Conservation (phyloP, 2,888 invertebrate species). For the Rhorus exstirpatorius region DNA sequence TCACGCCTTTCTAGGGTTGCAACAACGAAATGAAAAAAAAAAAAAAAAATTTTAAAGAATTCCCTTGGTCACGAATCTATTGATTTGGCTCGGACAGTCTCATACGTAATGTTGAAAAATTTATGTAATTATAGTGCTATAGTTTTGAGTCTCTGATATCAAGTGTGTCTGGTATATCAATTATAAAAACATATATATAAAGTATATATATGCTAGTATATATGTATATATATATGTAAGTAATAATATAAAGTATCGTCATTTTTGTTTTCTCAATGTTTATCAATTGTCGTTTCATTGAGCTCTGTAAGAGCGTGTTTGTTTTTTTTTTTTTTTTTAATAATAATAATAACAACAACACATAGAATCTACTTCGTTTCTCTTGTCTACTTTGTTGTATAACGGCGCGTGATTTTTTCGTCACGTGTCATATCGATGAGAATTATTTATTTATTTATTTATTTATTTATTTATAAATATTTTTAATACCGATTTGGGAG, state of each 20-base stretch:
- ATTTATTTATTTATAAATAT: not conserved
- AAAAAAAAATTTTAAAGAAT: no score
- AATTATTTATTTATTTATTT: slow-evolving; percentile 5
- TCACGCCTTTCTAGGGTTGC: no score
- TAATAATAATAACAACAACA: slow-evolving; percentile 48
- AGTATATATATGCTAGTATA: not conserved
- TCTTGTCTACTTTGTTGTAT: slow-evolving; percentile 79
- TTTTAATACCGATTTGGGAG: not conserved
- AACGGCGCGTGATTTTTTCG: slow-evolving; percentile 76
- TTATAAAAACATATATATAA: not conserved
- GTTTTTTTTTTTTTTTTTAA: slow-evolving; percentile 16
- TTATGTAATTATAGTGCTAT: slow-evolving; percentile 38
- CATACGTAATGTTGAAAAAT: slow-evolving; percentile 5
- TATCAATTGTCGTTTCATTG: slow-evolving; percentile 42
- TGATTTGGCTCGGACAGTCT: no score
- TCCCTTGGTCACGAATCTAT: no score
- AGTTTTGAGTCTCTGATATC: no score
- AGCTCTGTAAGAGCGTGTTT: slow-evolving; percentile 17
- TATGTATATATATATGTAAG: not conserved
- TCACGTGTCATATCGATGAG: slow-evolving; percentile 71
- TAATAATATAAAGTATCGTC: slow-evolving; percentile 36
- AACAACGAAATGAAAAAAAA: no score
- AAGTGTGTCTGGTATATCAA: no score
- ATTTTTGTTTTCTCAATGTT: slow-evolving; percentile 1
- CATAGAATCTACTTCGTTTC: slow-evolving; percentile 74